Conservation (phyloP, 2,888 invertebrate species). For the Augiades crinisus region DNA sequence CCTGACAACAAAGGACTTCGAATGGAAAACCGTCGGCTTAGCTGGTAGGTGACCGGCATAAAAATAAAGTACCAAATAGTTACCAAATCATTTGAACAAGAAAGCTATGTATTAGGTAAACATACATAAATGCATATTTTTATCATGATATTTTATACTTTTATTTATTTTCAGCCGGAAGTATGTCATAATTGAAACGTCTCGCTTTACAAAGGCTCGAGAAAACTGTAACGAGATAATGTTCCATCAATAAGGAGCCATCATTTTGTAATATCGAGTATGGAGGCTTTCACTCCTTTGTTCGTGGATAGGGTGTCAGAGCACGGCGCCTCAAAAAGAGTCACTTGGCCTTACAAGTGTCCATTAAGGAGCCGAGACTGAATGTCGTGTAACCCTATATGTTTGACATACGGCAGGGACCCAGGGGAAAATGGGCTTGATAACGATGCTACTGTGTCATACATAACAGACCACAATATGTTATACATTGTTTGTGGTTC, state of each 20-base stretch:
- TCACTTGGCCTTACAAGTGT: conserved; percentile 62
- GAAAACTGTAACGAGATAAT: conserved; percentile 27
- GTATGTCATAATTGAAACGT: conserved; percentile 17
- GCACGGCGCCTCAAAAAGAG: conserved; percentile 51
- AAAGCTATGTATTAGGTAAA: too few species aligned
- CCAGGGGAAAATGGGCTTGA: conserved; percentile 55
- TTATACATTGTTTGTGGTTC: too few species aligned
- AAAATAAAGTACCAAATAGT: too few species aligned
- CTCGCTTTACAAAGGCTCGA: conserved; percentile 14
- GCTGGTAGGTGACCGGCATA: too few species aligned
- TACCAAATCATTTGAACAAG: too few species aligned
- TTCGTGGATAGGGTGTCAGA: conserved; percentile 56
- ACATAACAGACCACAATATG: too few species aligned
- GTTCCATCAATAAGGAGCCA: conserved; percentile 31
- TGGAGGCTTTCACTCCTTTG: conserved; percentile 26
- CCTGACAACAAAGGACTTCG: too few species aligned
- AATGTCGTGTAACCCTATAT: conserved; percentile 69
- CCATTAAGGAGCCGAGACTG: conserved; percentile 63
- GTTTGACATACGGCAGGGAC: conserved; percentile 61
- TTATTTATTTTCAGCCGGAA: background rate
- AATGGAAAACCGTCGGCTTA: too few species aligned
- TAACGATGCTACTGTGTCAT: conserved; percentile 44
- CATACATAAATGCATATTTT: too few species aligned
- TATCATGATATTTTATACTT: too few species aligned
- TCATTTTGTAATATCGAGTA: conserved; percentile 29